Conservation (phyloP, 2,888 invertebrate genomes). For the Oxytorus armatus region DNA sequence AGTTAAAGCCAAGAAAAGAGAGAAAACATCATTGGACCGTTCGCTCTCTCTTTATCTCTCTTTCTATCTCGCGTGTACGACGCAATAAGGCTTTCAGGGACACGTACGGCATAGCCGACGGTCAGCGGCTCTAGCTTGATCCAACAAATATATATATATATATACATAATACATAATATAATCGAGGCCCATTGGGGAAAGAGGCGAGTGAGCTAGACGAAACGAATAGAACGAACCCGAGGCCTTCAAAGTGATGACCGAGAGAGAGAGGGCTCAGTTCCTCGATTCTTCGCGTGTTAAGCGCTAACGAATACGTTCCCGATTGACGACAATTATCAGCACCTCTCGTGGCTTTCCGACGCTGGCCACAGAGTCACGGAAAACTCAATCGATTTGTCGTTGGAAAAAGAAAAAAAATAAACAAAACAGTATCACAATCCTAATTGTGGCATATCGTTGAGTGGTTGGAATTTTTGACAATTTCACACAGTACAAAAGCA, state of each 20-base stretch:
- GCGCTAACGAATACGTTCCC: constrained; percentile 54
- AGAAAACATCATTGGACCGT: constrained; percentile 20
- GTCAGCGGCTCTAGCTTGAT: constrained; percentile 28
- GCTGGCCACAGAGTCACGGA: not conserved
- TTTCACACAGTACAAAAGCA: no score
- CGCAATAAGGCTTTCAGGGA: constrained; percentile 70
- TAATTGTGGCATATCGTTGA: no score
- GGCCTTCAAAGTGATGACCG: no score
- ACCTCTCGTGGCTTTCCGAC: constrained; percentile 29
- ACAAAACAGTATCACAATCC: no score
- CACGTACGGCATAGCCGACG: constrained; percentile 41
- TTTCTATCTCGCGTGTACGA: constrained; percentile 58
- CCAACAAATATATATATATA: constrained; percentile 19
- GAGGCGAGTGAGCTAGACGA: constrained; percentile 36
- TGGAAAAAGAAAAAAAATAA: not conserved
- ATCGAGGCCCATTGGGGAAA: constrained; percentile 23
- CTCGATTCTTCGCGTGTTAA: constrained; percentile 53
- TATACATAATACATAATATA: no score
- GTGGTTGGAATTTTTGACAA: no score
- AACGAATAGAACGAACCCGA: no score
- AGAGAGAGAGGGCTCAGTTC: constrained; percentile 52
- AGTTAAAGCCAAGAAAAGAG: constrained; percentile 24
- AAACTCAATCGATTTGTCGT: constrained; percentile 27
- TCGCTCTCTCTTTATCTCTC: constrained; percentile 7
- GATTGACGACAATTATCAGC: constrained; percentile 63